Evolutionary conservation across 2,113 vertebrate species (phyloP), one percentile per base, ranked within the genome.

Genomic region (Casuarius casuarius): DNA sequence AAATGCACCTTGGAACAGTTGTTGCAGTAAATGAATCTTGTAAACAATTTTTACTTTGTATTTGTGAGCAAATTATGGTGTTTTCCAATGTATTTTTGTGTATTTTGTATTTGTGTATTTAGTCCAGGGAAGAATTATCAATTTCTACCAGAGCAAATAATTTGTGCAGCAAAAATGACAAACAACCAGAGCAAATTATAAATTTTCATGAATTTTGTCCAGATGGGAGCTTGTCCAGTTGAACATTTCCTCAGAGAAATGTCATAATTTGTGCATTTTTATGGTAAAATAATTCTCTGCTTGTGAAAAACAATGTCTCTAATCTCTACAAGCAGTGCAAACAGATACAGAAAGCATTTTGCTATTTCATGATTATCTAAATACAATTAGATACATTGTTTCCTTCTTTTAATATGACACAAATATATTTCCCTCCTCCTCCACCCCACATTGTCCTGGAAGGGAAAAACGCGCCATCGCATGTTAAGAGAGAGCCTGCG

Each of bases 11-110:
- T 62, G 63, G 76, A 94, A 83, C 33, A 70, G 20, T 49, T 76
- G 12, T 81, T 80, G 52, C 70, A n/a, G 59, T 56, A 76, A 70
- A 18, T 70, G 71, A 92, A 76, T 80, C 44, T 90, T 52, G 73
- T 63, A 76, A 86, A 73, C 29, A 76, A 66, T 8, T 33, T 84
- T 81, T 48, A 2, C 33, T 85, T 85, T 85, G 62, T 26, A 46
- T 67, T 82, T 66, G 38, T 71, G 44, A 88, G 20, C 71, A 88
- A 90, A 72, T 71, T 15, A 16, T 2, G 21, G 22, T 18, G 40
- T 78, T 94, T 94, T 63, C 21, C 40, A 84, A 81, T 71, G 51
- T 13, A 51, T 84, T 67, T 71, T 72, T 84, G 23, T 91, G 18
- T 35, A 56, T 56, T 56, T 56, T 9, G 28, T 56, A 56, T 71